phyloP scores from a whole-genome alignment of 2,797 vertebrate genomes.

The Cygnus olor region DNA sequence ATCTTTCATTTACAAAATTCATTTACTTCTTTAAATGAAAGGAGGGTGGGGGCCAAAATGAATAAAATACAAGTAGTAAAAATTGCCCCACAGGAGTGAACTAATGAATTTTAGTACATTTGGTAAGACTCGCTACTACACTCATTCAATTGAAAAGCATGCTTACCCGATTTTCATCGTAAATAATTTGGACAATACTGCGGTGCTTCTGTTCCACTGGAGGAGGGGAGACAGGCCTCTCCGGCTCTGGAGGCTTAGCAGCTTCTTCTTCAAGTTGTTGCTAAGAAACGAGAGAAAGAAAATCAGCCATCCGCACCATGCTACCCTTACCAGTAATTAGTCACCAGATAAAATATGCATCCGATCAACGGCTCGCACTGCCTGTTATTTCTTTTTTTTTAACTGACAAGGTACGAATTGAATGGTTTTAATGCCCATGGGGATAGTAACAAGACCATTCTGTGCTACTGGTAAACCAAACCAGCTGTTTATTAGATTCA shows the following conservation, averaged over 20 bases:
- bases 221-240: slow-evolving; percentile 95
- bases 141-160: background rate
- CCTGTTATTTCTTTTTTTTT: background rate
- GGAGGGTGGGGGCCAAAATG: background rate
- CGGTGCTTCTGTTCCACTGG: slow-evolving; percentile 99
- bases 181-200: slow-evolving; percentile 99
- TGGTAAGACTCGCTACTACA: background rate
- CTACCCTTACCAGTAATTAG: slow-evolving; percentile 66
- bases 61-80: background rate
- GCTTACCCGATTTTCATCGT: slow-evolving; percentile 97
- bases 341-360: slow-evolving; percentile 40
- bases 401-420: background rate
- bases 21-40: background rate
- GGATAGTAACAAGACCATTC: background rate
- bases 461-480: background rate
- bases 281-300: slow-evolving; percentile 84
- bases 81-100: background rate
- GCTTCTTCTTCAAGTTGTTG: slow-evolving; percentile 99
- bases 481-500: background rate
- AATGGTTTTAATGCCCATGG: background rate
- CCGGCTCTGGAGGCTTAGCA: slow-evolving; percentile 96
- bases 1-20: background rate
- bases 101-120: background rate
- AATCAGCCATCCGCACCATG: slow-evolving; percentile 65
- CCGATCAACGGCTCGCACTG: slow-evolving; percentile 26